Conservation (phyloP, 1,140 invertebrate genomes). For the Zelostemma sp. region DNA sequence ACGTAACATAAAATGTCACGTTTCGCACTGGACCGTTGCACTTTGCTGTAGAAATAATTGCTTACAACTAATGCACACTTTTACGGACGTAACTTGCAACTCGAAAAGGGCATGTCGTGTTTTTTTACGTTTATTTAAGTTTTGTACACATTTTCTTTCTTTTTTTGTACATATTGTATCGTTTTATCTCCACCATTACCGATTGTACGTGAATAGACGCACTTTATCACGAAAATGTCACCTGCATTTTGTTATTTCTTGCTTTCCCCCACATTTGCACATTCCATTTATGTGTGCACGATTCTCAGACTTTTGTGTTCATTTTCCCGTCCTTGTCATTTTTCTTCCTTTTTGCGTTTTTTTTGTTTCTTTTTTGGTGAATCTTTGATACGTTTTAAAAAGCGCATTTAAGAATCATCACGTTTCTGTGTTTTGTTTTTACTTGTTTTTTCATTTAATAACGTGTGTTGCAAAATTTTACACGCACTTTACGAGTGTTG, state of each 20-base stretch:
- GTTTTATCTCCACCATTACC: constrained; percentile 25
- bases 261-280: constrained; percentile 33
- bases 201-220: constrained; percentile 63
- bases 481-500: constrained; percentile 54
- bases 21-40: constrained; percentile 17
- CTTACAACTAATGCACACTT: constrained; percentile 59
- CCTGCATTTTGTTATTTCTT: constrained; percentile 62
- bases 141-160: constrained; percentile 31
- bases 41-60: constrained; percentile 45
- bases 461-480: constrained; percentile 29
- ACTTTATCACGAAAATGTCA: constrained; percentile 58
- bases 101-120: constrained; percentile 58
- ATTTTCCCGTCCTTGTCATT: constrained; percentile 6
- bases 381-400: neutral
- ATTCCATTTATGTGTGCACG: constrained; percentile 34
- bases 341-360: too few relatives aligned
- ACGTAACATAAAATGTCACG: constrained; percentile 12
- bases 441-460: constrained; percentile 20
- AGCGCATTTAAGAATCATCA: constrained; percentile 5
- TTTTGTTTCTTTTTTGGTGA: constrained; percentile 15
- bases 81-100: constrained; percentile 62
- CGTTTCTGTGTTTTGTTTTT: constrained; percentile 19
- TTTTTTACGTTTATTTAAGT: constrained; percentile 32
- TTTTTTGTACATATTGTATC: constrained; percentile 50
- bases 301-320: constrained; percentile 23